Percentiles rank a stretch among this genome's conserved stretches.
These are phyloP conservation scores for Pterostichus niger DNA, from an alignment of 2,888 invertebrate species.

Conservation along the genomic window DNA sequence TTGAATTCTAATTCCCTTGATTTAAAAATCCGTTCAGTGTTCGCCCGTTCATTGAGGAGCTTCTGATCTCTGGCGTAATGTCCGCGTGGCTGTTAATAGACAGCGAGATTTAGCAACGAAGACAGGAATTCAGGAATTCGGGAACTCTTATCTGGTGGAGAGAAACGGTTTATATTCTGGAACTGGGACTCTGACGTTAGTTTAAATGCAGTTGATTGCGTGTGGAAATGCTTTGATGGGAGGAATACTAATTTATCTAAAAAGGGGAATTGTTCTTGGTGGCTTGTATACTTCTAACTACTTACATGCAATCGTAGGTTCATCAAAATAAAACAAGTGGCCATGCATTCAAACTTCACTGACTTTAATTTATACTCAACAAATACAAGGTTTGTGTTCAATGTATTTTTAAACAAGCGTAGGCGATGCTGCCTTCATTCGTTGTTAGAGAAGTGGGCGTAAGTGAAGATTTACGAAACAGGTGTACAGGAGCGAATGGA, in stretches of 20 bases:
- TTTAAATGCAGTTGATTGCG: slow-evolving; percentile 1
- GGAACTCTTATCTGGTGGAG: not conserved
- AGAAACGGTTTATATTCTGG: no score
- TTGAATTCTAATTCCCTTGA: slow-evolving; percentile 11
- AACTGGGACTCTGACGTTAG: not conserved
- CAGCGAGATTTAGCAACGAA: slow-evolving; percentile 3
- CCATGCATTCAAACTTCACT: no score
- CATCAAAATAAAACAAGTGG: not conserved
- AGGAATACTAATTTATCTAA: not conserved
- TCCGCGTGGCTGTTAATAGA: not conserved
- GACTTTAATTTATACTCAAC: no score
- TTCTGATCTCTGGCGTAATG: slow-evolving; percentile 10
- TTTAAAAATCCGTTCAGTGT: slow-evolving; percentile 27
- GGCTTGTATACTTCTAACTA: no score
- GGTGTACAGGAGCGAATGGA: no score
- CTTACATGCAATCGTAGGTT: not conserved
- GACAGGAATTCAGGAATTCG: no score
- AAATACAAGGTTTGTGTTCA: no score
- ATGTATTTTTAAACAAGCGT: no score
- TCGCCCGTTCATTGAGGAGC: slow-evolving; percentile 7
- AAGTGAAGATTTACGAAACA: no score
- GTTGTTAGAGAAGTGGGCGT: no score
- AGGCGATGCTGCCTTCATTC: no score
- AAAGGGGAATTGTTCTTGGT: not conserved
- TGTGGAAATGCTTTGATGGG: not conserved